Base-by-base conservation (phyloP, 2,888 invertebrate species). In the Sturmia bella region DNA sequence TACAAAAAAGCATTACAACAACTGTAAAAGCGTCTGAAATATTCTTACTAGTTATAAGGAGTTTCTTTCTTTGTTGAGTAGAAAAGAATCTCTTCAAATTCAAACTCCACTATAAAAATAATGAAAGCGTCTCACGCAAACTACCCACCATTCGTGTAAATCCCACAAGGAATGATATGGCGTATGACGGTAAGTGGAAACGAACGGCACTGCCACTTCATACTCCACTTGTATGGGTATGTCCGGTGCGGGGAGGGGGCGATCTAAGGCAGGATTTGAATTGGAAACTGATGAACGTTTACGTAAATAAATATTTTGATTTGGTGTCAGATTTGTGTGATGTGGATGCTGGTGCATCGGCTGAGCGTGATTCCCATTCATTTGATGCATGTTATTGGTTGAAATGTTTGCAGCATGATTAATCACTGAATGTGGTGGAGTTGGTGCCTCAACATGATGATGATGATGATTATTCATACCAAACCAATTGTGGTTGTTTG, bases 121-220 rank as follows among this genome's bases (percentile, higher is more conserved):
- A 82, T 78, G 54, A 50, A 17, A 13, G 19, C 37, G 70, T 66
- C 70, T 27, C 78, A 82, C 74, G 78, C 74, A 70, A 66, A 52
- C 48, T 75, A 82, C 78, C 45, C 43, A 91, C 91, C 91, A 91
- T 83, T 91, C 89, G 86, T 91, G 90, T 50, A 91, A 85, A 85
- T 91, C 89, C 91, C 91, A 91, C 17, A 91, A 84, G 13, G 91
- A 91, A 84, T 91, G 91, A 84, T 91, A 91, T 43, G 91, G 91
- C 11, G 91, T 90, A 76, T 91, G 91, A 41, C 91, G 87, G 80
- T 88, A 91, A 32, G 91, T 88, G 54, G 89, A 89, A 37, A 91
- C 88, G 80, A 91, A 88, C 21, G 91, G 91, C 64, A 91, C 88
- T 3, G 91, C 87, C 45, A 91, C 89, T 85, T 91, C 91, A 83